phyloP scores from a whole-genome alignment of 2,888 invertebrate genomes.

The Polydrusus cervinus region DNA sequence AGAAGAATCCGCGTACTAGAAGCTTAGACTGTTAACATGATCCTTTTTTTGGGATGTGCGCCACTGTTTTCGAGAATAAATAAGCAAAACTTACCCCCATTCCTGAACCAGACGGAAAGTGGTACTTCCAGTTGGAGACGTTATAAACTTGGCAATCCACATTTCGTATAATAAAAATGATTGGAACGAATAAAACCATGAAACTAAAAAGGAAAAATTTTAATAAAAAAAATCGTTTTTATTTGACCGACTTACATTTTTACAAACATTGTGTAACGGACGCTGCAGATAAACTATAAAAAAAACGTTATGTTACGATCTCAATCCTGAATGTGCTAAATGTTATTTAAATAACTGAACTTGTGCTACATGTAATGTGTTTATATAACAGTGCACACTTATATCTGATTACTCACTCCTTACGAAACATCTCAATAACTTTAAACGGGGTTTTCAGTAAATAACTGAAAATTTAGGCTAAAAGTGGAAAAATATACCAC shows the following conservation, averaged over 20 bases:
- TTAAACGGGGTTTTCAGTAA: too few species aligned
- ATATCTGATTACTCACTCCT: too few species aligned
- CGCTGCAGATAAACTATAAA: background rate
- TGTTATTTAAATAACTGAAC: background rate
- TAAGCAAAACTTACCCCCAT: slow-evolving; percentile 56
- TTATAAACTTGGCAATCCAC: slow-evolving; percentile 17
- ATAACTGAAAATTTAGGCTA: too few species aligned
- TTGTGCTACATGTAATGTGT: background rate
- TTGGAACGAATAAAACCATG: background rate
- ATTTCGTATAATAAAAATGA: background rate
- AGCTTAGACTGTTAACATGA: too few species aligned
- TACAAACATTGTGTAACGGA: slow-evolving; percentile 4
- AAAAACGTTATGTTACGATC: too few species aligned
- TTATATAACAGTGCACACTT: slow-evolving; percentile 5
- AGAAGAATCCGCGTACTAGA: too few species aligned
- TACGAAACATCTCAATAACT: too few species aligned
- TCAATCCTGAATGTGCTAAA: background rate
- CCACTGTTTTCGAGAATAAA: background rate
- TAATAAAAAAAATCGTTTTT: background rate
- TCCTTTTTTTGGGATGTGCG: too few species aligned
- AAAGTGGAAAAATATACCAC: too few species aligned
- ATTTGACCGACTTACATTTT: slow-evolving; percentile 8
- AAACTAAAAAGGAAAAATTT: background rate
- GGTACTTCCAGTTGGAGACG: slow-evolving; percentile 56
- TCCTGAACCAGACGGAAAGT: slow-evolving; percentile 57